Evolutionary conservation across 2,113 vertebrate genomes (phyloP).

Genomic region (Pardalotus punctatus): DNA sequence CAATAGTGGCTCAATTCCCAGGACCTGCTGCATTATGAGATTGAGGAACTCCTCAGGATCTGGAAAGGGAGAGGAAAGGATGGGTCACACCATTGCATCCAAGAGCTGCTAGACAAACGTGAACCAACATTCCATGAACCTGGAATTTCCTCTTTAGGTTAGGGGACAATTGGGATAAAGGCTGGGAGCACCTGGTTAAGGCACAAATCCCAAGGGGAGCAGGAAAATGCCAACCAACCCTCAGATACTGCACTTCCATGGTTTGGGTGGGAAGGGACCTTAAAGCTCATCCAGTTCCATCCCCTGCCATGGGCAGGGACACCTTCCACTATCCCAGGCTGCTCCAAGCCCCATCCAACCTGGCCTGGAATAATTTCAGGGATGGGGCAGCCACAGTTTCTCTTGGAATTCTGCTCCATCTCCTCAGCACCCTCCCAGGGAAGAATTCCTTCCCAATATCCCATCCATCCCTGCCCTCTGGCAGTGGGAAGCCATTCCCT

Average conservation of each 20-base stretch:
- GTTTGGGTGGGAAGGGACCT: neutral
- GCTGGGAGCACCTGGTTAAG: neutral
- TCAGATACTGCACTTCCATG: neutral
- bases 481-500: neutral
- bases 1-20: slow-evolving; percentile 84
- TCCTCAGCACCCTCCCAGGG: rapidly evolving
- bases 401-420: neutral
- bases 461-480: neutral
- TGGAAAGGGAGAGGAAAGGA: slow-evolving; percentile 27
- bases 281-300: neutral
- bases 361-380: neutral
- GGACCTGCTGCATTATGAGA: slow-evolving; percentile 85
- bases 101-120: neutral
- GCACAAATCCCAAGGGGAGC: neutral
- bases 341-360: neutral
- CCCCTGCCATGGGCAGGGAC: rapidly evolving
- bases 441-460: neutral
- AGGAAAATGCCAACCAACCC: neutral
- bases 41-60: slow-evolving; percentile 92
- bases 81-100: neutral
- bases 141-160: neutral
- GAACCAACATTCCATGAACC: neutral
- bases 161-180: neutral
- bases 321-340: neutral
- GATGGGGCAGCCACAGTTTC: neutral